A percentile compares a stretch with the other conserved stretches of the same genome.
These are phyloP conservation scores for Periplaneta americana DNA, from an alignment of 1,140 invertebrate species.

Conservation along the genomic window DNA sequence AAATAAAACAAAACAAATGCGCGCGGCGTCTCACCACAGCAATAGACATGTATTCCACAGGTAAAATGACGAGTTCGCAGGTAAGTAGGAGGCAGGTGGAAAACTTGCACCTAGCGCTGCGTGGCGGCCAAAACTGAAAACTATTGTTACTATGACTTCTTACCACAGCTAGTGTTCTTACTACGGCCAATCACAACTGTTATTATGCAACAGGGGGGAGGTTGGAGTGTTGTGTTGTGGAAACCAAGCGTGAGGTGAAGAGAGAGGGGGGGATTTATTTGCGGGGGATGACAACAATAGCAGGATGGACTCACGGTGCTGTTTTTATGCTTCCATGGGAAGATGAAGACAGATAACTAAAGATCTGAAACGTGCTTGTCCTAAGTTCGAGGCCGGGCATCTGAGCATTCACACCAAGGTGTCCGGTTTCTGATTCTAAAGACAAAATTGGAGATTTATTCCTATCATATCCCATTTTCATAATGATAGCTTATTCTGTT, in stretches of 20 bases:
- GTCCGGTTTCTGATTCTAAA: no score
- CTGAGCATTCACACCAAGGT: no score
- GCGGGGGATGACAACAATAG: background rate
- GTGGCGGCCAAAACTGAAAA: background rate
- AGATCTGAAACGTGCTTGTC: no score
- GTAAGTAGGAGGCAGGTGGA: background rate
- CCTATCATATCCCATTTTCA: no score
- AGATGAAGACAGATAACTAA: no score
- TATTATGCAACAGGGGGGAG: background rate
- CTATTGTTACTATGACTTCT: background rate
- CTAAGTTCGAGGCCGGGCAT: no score
- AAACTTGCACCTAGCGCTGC: background rate
- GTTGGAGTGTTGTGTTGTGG: background rate
- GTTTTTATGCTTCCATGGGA: no score
- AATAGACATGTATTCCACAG: background rate
- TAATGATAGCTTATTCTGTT: no score
- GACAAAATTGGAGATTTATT: no score
- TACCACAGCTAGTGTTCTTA: background rate
- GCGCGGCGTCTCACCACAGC: slow-evolving; percentile 14
- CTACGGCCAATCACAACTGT: background rate
- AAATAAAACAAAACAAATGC: slow-evolving; percentile 17
- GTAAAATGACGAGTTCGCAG: slow-evolving; percentile 6
- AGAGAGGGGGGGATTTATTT: background rate
- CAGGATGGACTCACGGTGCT: no score
- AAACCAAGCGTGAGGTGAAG: background rate